Evolutionary conservation across 2,113 vertebrate species (phyloP).

Genomic region (Fulica atra): DNA sequence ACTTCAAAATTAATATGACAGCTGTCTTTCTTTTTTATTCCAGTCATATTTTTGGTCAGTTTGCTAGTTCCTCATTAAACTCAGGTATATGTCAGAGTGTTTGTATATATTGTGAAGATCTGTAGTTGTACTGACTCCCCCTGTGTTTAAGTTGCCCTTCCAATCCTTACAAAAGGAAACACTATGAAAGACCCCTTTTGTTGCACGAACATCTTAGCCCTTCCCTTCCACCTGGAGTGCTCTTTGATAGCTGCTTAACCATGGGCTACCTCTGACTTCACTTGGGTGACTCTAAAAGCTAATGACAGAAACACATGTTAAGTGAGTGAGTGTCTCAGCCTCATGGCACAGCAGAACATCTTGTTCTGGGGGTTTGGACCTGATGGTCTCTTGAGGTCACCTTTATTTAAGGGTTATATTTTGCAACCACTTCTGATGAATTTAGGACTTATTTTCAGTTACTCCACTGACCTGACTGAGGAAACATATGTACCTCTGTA

Average conservation of each 20-base stretch:
- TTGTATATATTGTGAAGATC: not conserved
- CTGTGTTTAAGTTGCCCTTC: not conserved
- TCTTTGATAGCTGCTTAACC: not conserved
- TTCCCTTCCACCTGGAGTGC: not conserved
- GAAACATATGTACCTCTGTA: not conserved
- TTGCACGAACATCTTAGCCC: not conserved
- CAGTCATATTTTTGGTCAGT: not conserved
- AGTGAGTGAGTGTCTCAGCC: not conserved
- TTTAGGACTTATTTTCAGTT: not conserved
- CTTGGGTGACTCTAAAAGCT: constrained; percentile 15
- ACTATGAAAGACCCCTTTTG: not conserved
- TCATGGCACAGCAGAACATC: not conserved
- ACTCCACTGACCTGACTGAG: not conserved
- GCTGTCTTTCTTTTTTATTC: not conserved
- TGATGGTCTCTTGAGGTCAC: not conserved
- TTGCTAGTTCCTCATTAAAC: not conserved
- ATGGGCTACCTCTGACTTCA: not conserved
- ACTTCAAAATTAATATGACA: not conserved
- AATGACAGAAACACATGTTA: constrained; percentile 28
- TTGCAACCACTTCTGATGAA: not conserved
- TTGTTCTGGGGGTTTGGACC: not conserved
- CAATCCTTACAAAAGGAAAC: not conserved
- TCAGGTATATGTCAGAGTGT: not conserved
- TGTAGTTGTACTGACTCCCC: not conserved
- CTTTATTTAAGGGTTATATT: not conserved